phyloP scores from a whole-genome alignment of 2,888 invertebrate species.

The Galerucella nymphaeae region DNA sequence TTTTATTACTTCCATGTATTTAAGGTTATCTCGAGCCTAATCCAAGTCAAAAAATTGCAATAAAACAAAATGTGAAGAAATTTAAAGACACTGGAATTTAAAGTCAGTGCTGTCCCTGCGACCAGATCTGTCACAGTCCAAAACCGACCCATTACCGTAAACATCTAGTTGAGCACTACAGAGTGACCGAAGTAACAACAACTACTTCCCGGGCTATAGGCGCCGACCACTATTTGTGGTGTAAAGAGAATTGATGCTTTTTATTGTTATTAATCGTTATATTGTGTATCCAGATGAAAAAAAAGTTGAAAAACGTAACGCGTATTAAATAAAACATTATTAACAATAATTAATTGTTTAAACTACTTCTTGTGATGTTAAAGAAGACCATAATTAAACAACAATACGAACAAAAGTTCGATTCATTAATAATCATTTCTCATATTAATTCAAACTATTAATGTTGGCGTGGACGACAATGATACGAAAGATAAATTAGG shows the following conservation, averaged over 20 bases:
- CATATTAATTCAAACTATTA: conserved; percentile 37
- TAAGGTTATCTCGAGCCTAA: neutral
- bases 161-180: too few relatives aligned
- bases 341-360: conserved; percentile 10
- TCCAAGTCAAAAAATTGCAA: neutral
- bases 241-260: neutral
- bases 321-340: neutral
- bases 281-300: neutral
- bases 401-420: conserved; percentile 32
- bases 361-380: neutral
- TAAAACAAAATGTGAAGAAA: neutral
- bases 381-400: conserved; percentile 26
- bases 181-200: too few relatives aligned
- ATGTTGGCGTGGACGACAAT: conserved; percentile 34
- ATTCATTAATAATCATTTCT: conserved; percentile 39
- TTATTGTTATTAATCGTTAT: neutral
- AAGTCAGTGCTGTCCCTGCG: too few relatives aligned
- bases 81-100: too few relatives aligned
- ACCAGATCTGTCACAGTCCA: too few relatives aligned
- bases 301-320: neutral
- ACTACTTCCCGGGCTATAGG: too few relatives aligned
- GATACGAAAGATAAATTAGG: conserved; percentile 40
- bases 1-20: neutral
- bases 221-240: too few relatives aligned
- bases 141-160: too few relatives aligned